Percentiles rank a stretch among this genome's conserved stretches.
Evolutionary conservation across 2,113 vertebrate species (phyloP).

Genomic region (Onychorhynchus coronatus): DNA sequence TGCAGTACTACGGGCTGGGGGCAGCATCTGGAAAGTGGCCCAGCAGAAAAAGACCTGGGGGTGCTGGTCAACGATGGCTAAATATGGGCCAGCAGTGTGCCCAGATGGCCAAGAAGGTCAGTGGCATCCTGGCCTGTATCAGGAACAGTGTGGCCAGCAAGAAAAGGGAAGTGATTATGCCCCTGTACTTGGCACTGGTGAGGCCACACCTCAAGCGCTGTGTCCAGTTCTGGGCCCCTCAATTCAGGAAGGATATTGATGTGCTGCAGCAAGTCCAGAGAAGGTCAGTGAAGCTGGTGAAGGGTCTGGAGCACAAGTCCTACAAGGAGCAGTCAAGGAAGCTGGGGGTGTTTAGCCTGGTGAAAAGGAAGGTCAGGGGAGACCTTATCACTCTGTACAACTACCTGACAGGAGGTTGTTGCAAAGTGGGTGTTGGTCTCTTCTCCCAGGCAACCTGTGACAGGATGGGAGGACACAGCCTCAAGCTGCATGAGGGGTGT

Average conservation of each 20-base stretch:
- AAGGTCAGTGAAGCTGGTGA: not conserved
- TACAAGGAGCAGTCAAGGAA: not conserved
- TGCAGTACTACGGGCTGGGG: not conserved
- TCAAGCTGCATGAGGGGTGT: not conserved
- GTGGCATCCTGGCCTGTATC: not conserved
- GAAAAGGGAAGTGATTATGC: no score
- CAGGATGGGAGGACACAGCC: not conserved
- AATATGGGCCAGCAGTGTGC: not conserved
- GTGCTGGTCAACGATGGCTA: not conserved
- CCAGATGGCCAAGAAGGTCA: no score
- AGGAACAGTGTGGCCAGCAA: not conserved
- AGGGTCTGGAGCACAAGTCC: not conserved
- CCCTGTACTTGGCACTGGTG: not conserved
- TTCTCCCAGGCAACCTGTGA: not conserved
- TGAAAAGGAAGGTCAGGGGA: not conserved
- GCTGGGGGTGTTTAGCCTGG: not conserved
- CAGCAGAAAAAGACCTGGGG: not conserved
- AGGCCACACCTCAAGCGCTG: not conserved
- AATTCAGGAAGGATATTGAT: not conserved
- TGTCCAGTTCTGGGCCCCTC: not conserved
- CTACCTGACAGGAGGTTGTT: not conserved
- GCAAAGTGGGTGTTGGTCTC: not conserved
- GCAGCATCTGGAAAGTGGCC: not conserved
- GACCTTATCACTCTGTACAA: not conserved
- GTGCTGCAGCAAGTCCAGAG: not conserved